A percentile compares a stretch with the other conserved stretches of the same genome.
These are phyloP conservation scores for Novumbra hubbsi DNA, from an alignment of 2,797 vertebrate genomes.

Conservation along the genomic window DNA sequence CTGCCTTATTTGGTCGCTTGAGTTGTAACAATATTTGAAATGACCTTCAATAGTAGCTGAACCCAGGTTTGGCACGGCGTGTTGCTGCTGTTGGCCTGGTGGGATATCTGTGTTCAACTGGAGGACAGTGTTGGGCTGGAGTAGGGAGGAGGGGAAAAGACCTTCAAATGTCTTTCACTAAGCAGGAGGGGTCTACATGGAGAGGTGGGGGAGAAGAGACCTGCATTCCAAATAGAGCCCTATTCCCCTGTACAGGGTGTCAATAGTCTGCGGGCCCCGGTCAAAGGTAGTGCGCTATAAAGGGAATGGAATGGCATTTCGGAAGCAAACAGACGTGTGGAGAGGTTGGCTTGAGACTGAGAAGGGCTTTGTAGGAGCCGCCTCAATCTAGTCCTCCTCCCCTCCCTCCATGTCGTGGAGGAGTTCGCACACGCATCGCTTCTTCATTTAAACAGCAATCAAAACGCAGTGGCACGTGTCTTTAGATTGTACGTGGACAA, in stretches of 20 bases:
- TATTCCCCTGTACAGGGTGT: not conserved
- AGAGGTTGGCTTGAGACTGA: not conserved
- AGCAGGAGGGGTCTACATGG: not conserved
- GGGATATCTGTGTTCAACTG: conserved; percentile 13
- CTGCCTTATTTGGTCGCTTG: not conserved
- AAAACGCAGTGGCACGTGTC: conserved; percentile 25
- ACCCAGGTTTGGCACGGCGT: not conserved
- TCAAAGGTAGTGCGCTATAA: not conserved
- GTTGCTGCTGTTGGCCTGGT: not conserved
- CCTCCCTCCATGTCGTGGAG: not conserved
- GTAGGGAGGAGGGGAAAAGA: not conserved
- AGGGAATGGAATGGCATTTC: not conserved
- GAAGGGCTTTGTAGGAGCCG: not conserved
- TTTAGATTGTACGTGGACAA: conserved; percentile 13
- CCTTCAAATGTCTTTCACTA: conserved; percentile 24
- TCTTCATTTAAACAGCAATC: conserved; percentile 28
- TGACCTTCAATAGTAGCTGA: not conserved
- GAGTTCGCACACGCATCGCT: conserved; percentile 1
- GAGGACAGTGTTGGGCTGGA: conserved; percentile 6
- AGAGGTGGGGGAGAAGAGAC: not conserved
- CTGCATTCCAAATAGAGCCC: not conserved
- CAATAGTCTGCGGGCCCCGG: not conserved
- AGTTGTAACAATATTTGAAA: not conserved
- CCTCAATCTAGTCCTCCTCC: not conserved
- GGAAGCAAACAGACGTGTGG: not conserved